Percentiles rank a stretch among this genome's conserved stretches.
These are phyloP conservation scores for Pseudotriccus pelzelni DNA, from an alignment of 2,797 vertebrate genomes.

Conservation along the genomic window DNA sequence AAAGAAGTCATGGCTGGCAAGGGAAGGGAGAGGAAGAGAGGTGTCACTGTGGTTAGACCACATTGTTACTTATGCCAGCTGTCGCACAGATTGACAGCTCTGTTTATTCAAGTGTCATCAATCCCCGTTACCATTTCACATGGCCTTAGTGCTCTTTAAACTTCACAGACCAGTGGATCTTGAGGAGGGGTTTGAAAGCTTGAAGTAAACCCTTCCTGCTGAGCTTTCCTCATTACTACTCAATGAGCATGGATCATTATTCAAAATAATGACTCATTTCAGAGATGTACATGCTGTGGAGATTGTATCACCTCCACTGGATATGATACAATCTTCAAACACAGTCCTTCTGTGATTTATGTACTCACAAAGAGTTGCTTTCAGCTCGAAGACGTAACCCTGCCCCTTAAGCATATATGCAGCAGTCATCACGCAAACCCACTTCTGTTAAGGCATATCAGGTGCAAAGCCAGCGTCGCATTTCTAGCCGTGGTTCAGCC, in stretches of 20 bases:
- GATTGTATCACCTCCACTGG: not conserved
- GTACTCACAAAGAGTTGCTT: not conserved
- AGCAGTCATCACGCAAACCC: not conserved
- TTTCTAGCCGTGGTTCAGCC: not conserved
- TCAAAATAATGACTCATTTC: slow-evolving; percentile 16
- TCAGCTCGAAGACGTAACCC: slow-evolving; percentile 6
- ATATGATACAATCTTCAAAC: slow-evolving; percentile 1
- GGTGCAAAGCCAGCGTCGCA: not conserved
- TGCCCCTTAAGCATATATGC: slow-evolving; percentile 25
- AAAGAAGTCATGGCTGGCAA: not conserved
- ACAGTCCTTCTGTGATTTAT: not conserved
- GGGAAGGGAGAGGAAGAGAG: not conserved
- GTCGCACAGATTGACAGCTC: not conserved
- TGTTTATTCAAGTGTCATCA: not conserved
- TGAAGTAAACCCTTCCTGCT: not conserved
- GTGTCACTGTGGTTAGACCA: not conserved
- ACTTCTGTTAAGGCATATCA: not conserved
- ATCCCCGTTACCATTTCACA: not conserved
- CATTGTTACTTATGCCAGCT: not conserved
- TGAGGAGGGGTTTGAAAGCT: not conserved
- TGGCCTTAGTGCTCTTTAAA: not conserved
- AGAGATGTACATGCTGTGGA: not conserved
- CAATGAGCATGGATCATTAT: not conserved
- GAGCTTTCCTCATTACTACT: not conserved
- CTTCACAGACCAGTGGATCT: not conserved